Conservation (phyloP, 2,797 vertebrate species). For the Ficedula albicollis region DNA sequence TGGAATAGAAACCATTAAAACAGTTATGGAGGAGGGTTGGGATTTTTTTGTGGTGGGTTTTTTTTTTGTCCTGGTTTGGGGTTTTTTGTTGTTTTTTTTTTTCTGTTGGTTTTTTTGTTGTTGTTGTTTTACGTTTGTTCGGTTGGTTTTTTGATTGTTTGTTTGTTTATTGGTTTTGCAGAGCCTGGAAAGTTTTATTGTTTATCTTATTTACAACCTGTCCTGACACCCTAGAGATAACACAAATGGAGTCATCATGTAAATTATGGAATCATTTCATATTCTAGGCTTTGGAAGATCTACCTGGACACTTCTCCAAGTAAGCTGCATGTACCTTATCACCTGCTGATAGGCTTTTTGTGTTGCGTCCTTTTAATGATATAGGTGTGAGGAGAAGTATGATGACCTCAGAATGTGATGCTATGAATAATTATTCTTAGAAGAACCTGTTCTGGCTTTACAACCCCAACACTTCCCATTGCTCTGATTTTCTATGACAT, state of each 20-base stretch:
- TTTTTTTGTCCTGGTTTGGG: no score
- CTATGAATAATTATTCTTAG: background rate
- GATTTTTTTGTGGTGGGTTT: rapidly evolving
- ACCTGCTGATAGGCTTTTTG: background rate
- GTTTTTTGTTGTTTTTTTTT: background rate
- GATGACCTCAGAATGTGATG: background rate
- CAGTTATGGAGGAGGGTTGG: rapidly evolving
- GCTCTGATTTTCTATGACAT: background rate
- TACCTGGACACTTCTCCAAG: background rate
- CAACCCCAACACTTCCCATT: background rate
- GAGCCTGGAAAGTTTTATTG: background rate
- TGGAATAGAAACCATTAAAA: slow-evolving; percentile 2
- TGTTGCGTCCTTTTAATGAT: background rate
- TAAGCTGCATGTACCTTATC: background rate
- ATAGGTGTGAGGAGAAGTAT: background rate
- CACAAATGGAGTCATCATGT: background rate
- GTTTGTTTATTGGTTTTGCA: background rate
- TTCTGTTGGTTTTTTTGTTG: no score
- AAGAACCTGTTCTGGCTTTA: background rate
- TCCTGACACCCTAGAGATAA: background rate
- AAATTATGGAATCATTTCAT: background rate
- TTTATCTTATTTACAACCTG: background rate
- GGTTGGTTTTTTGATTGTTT: no score
- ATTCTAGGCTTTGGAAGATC: background rate
- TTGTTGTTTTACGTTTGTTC: no score